Conservation (phyloP, 37 sponge, comb jelly and placozoan genomes). For the Agelas oroides region DNA sequence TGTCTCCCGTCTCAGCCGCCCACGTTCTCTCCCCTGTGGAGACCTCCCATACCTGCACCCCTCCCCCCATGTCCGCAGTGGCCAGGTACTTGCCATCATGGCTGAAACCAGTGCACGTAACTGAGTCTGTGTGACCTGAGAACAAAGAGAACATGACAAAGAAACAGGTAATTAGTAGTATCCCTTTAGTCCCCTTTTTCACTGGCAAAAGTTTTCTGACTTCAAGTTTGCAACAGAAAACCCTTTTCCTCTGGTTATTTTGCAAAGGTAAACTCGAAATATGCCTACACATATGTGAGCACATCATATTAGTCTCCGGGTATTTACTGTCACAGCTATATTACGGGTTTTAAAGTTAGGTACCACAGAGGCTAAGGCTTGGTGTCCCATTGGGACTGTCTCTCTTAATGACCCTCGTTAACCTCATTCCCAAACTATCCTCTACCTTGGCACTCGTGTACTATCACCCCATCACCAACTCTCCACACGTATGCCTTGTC, state of each 20-base stretch:
- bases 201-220: neutral
- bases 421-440: too few species aligned
- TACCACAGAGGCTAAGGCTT: too few species aligned
- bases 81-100: slow-evolving; percentile 80
- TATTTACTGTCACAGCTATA: too few species aligned
- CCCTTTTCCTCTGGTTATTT: too few species aligned
- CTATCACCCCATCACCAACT: slow-evolving; percentile 51
- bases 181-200: neutral
- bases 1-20: slow-evolving; percentile 63
- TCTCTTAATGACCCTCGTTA: too few species aligned
- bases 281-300: too few species aligned
- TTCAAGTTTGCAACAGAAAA: too few species aligned
- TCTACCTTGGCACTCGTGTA: slow-evolving; percentile 74
- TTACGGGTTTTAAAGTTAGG: too few species aligned
- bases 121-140: slow-evolving; percentile 96
- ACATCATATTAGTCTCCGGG: too few species aligned
- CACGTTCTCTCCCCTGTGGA: slow-evolving; percentile 44
- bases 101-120: slow-evolving; percentile 83
- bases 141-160: neutral
- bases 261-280: too few species aligned
- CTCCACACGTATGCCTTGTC: slow-evolving; percentile 86
- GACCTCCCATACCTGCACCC: slow-evolving; percentile 82
- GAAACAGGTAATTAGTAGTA: too few species aligned
- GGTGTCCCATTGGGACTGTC: too few species aligned
- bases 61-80: slow-evolving; percentile 83